Percentiles rank a stretch among this genome's conserved stretches.
Conservation (phyloP, 2,888 invertebrate species). For the Melieria crassipennis region DNA sequence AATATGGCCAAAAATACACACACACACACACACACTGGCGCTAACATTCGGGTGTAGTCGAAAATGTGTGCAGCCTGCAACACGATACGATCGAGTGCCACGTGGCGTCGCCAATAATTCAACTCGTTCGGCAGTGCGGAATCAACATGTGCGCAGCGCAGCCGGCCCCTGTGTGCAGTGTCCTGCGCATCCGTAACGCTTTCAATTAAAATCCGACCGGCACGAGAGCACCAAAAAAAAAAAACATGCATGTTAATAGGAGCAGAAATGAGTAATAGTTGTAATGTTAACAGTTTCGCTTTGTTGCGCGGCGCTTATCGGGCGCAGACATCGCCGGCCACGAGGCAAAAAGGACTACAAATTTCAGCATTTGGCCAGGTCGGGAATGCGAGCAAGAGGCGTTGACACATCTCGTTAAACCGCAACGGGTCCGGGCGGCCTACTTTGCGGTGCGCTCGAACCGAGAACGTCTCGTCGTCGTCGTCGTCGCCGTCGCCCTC, state of each 20-base stretch:
- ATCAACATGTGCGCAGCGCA: no score
- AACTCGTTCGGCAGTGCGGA: no score
- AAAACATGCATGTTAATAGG: neutral
- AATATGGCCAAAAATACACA: no score
- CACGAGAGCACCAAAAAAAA: neutral
- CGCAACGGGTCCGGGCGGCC: constrained; percentile 50
- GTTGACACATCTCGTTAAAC: constrained; percentile 59
- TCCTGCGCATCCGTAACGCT: no score
- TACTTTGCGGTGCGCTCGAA: no score
- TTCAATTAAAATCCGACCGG: no score
- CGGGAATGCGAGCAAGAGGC: constrained; percentile 48
- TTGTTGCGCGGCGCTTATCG: constrained; percentile 43
- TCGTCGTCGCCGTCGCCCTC: neutral
- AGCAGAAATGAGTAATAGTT: constrained; percentile 20
- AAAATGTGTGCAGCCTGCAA: no score
- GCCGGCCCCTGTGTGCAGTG: no score
- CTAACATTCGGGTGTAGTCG: no score
- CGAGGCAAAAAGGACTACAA: neutral
- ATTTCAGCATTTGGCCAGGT: constrained; percentile 10
- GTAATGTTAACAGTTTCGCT: constrained; percentile 36
- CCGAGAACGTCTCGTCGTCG: constrained; percentile 12
- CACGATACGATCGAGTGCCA: no score
- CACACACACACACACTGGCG: no score
- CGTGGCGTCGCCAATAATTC: no score
- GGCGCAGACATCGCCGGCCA: neutral